Evolutionary conservation across 2,797 vertebrate genomes (phyloP).

Genomic region (Fundulus diaphanus): DNA sequence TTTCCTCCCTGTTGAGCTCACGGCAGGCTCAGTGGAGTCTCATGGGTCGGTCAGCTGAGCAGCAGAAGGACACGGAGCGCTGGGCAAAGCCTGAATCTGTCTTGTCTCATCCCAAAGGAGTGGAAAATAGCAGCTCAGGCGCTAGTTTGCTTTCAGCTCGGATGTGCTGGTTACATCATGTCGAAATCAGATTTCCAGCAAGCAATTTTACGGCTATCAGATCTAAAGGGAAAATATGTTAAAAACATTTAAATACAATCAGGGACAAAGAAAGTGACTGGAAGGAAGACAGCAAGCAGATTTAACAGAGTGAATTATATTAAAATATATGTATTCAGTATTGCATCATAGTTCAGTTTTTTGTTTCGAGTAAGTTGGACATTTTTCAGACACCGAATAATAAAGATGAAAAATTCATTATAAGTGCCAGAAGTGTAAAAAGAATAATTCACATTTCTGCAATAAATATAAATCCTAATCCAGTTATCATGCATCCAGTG

Average conservation of each 20-base stretch:
- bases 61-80: conserved; percentile 15
- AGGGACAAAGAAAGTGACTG: background rate
- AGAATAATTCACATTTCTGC: background rate
- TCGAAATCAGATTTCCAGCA: background rate
- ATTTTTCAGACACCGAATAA: too few relatives aligned
- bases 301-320: background rate
- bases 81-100: conserved; percentile 43
- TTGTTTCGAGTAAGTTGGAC: background rate
- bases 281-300: background rate
- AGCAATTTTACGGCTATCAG: background rate
- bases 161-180: background rate
- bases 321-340: background rate
- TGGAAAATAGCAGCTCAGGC: conserved; percentile 30
- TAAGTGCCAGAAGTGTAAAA: background rate
- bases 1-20: conserved; percentile 23
- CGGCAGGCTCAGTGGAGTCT: conserved; percentile 24
- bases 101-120: conserved; percentile 39
- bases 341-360: background rate
- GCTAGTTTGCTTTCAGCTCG: conserved; percentile 36
- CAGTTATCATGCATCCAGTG: background rate
- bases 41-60: conserved; percentile 8
- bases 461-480: background rate
- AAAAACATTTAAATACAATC: background rate
- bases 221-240: background rate
- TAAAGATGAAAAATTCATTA: too few relatives aligned